Evolutionary conservation across 2,113 vertebrate genomes (phyloP).

Genomic region (Pheucticus melanocephalus): DNA sequence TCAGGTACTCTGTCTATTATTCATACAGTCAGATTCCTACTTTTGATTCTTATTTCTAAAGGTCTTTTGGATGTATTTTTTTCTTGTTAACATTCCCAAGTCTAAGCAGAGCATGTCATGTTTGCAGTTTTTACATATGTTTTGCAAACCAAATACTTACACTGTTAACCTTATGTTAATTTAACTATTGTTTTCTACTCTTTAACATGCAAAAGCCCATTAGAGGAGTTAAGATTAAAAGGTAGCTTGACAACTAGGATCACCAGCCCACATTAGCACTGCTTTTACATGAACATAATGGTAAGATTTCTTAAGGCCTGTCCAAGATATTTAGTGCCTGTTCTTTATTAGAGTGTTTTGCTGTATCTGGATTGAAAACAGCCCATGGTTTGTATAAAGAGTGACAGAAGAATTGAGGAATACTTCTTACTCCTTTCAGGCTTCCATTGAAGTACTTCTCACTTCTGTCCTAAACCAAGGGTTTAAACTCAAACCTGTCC

Average conservation of each 20-base stretch:
- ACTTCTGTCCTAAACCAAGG: neutral
- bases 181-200: neutral
- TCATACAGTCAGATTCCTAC: neutral
- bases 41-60: neutral
- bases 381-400: neutral
- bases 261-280: neutral
- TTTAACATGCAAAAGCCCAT: neutral
- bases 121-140: neutral
- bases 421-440: neutral
- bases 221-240: neutral
- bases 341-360: neutral
- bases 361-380: neutral
- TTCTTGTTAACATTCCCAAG: neutral
- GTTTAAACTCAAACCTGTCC: neutral
- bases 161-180: neutral
- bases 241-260: neutral
- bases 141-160: neutral
- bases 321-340: neutral
- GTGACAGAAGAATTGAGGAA: neutral
- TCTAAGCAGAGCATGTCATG: neutral
- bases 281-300: fast-evolving
- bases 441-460: neutral
- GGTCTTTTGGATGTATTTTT: neutral
- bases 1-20: neutral
- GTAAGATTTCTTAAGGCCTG: neutral